Conservation (phyloP, 2,113 vertebrate genomes). For the Gymnogyps californianus region DNA sequence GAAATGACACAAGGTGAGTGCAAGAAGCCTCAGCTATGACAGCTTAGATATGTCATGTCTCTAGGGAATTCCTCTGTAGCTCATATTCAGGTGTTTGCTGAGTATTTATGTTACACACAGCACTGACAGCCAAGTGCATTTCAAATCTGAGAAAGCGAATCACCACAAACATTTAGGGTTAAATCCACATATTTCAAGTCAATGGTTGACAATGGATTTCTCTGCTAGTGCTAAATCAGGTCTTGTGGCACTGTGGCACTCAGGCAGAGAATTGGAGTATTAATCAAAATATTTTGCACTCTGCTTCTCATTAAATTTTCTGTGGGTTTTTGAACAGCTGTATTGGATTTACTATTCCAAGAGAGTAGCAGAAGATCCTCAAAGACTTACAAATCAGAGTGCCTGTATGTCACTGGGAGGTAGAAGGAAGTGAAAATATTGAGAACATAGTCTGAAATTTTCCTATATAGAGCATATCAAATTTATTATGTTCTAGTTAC, state of each 20-base stretch:
- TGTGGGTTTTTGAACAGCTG: neutral
- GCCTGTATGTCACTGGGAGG: neutral
- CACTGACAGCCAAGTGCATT: neutral
- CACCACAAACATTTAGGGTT: neutral
- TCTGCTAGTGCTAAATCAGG: neutral
- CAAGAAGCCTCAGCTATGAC: neutral
- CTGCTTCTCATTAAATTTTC: neutral
- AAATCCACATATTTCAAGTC: neutral
- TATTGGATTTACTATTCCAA: neutral
- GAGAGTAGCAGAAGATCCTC: neutral
- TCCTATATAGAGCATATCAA: neutral
- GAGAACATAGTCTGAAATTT: neutral
- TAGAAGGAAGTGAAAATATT: neutral
- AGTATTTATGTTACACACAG: neutral
- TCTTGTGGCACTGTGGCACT: neutral
- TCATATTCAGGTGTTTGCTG: neutral
- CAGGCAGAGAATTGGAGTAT: neutral
- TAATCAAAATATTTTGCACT: neutral
- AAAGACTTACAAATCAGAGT: neutral
- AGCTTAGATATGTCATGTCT: neutral
- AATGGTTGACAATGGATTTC: neutral
- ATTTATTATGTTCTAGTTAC: neutral
- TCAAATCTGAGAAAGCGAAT: neutral
- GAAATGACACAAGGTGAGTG: neutral
- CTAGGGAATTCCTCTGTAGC: neutral